Base-by-base conservation (phyloP, 2,888 invertebrate species). In the Hypsopygia costalis region DNA sequence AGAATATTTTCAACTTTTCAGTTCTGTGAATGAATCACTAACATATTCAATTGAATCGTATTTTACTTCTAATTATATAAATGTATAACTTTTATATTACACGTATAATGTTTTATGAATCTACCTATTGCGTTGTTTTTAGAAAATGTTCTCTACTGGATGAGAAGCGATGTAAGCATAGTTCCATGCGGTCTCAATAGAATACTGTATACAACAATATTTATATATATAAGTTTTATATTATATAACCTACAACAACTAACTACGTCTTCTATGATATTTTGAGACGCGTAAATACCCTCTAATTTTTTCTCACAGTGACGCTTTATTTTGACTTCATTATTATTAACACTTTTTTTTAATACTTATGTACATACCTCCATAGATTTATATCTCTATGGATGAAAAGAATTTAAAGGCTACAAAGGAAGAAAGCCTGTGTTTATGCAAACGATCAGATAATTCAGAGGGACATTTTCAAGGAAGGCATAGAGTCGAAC, bases 11-110 rank as follows among this genome's bases (percentile, higher is more conserved):
- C 68, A 83, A 79, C 81, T 81, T 79, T 81, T 89, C 89, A 89
- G 89, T 89, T 85, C 89, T 87, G 89, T 89, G 88, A 88, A 81
- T 82, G 60, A 66, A 72, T 88, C 89, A 89, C 89, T 85, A 87
- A 87, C 82, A 75, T 74, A 74, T 69, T 54, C 52, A 70, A 71
- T 70, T 63, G 64, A 71, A 71, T 67, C 65, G 64, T 63, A 69
- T 73, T 68, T 55, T 49, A 52, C 52, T 58, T 53, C 54, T 58
- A 58, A 62, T 58, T 47, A 53, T 61, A 50, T 39, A 49, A 46
- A 47, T 46, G 55, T 49, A 46, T 48, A 49, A 47, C 36, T 48
- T 49, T 41, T 33, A 43, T 51, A 54, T 51, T 52, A 52, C 47
- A 52, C 52, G 50, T 39, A 40, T 43, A 35, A 30, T 43, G 41